Evolutionary conservation across 1,140 invertebrate species (phyloP).

Genomic region (Penaeus japonicus): DNA sequence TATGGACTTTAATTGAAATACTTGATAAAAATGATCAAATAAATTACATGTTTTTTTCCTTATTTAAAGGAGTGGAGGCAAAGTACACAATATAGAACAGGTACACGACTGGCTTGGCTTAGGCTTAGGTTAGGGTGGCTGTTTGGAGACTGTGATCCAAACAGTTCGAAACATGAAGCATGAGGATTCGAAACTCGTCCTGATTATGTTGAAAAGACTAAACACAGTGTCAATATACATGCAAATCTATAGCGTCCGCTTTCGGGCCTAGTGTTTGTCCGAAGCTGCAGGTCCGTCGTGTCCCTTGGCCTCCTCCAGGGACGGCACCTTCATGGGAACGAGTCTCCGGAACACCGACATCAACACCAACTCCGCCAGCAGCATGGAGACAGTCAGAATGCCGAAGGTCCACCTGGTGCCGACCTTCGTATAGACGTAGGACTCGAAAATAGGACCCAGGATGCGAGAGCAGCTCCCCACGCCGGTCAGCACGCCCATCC

Average conservation of each 20-base stretch:
- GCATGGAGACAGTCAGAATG: slow-evolving; percentile 1
- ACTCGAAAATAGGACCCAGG: slow-evolving; percentile 50
- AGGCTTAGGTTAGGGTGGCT: too few species aligned
- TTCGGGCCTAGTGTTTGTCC: neutral
- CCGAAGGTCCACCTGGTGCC: slow-evolving; percentile 41
- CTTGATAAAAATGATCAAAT: too few species aligned
- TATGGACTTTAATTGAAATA: too few species aligned
- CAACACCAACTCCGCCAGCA: neutral
- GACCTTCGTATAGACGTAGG: slow-evolving; percentile 36
- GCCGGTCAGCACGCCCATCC: slow-evolving; percentile 54
- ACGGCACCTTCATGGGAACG: slow-evolving; percentile 48
- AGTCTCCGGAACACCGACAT: slow-evolving; percentile 16
- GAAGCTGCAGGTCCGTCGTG: neutral
- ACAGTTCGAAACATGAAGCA: too few species aligned
- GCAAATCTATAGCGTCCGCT: neutral
- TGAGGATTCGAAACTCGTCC: too few species aligned
- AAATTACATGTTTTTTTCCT: too few species aligned
- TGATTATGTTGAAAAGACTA: too few species aligned
- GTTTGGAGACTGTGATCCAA: too few species aligned
- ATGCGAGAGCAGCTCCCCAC: slow-evolving; percentile 53
- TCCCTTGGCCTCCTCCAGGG: neutral
- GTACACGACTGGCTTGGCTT: too few species aligned
- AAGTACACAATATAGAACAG: too few species aligned
- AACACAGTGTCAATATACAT: too few species aligned
- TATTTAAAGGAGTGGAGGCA: too few species aligned